phyloP scores from a whole-genome alignment of 2,113 vertebrate species.

The Todiramphus chloris region DNA sequence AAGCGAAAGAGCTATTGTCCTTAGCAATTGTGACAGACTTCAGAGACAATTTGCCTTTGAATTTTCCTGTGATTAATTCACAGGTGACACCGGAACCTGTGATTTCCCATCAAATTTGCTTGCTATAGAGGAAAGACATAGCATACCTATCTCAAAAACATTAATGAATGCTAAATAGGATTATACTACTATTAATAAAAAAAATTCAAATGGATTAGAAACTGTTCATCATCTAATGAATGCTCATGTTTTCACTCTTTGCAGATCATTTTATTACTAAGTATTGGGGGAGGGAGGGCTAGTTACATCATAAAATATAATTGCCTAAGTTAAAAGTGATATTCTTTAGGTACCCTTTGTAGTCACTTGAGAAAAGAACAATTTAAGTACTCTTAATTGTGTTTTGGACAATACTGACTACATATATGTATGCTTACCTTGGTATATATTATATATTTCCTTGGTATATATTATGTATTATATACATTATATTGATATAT shows the following conservation, averaged over 20 bases:
- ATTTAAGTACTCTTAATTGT: neutral
- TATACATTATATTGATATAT: too few relatives aligned
- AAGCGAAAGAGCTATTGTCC: neutral
- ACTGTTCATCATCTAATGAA: neutral
- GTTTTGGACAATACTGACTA: neutral
- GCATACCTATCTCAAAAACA: neutral
- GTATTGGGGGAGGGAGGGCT: rapidly evolving
- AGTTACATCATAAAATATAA: neutral
- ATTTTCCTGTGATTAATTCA: neutral
- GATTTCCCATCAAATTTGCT: neutral
- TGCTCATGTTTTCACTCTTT: neutral
- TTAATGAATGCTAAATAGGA: neutral
- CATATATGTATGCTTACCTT: neutral
- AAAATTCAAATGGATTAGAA: neutral
- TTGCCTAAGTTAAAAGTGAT: neutral
- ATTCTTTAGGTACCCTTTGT: neutral
- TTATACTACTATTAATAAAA: neutral
- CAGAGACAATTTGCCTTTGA: neutral
- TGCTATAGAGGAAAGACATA: neutral
- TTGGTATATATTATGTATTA: too few relatives aligned
- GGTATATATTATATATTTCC: neutral
- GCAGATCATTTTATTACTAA: neutral
- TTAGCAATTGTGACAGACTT: neutral
- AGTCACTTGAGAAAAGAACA: neutral
- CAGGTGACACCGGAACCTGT: neutral